phyloP scores from a whole-genome alignment of 2,797 vertebrate genomes.

The Sebastes vulpes region DNA sequence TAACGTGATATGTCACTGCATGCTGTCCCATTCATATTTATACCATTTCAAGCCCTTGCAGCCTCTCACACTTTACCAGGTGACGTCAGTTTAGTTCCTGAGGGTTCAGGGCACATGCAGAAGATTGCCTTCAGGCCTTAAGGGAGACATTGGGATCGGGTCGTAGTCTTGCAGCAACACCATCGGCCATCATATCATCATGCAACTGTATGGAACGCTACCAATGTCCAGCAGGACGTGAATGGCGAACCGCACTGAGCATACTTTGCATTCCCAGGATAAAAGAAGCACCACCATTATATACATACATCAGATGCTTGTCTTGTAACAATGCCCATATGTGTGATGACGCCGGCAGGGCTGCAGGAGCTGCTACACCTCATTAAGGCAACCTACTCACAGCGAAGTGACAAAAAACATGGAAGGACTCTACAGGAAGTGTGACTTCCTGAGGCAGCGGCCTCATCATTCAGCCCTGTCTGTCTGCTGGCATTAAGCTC shows the following conservation, averaged over 20 bases:
- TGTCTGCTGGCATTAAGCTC: slow-evolving; percentile 22
- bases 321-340: neutral
- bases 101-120: neutral
- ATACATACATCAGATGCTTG: neutral
- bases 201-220: neutral
- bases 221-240: neutral
- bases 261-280: too few relatives aligned
- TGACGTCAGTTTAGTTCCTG: neutral
- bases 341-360: neutral
- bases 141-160: neutral
- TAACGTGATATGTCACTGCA: neutral
- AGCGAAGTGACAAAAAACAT: slow-evolving; percentile 48
- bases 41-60: neutral
- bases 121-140: neutral
- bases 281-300: neutral
- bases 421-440: slow-evolving; percentile 17
- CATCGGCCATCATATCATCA: too few relatives aligned
- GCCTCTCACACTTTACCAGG: neutral
- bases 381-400: slow-evolving; percentile 23
- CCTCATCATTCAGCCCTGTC: slow-evolving; percentile 42
- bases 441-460: slow-evolving; percentile 37
- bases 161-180: neutral
- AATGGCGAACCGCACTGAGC: too few relatives aligned
- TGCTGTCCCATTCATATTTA: neutral
- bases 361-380: slow-evolving; percentile 24